phyloP scores from a whole-genome alignment of 1,140 invertebrate species.

The Cydia strobilella region DNA sequence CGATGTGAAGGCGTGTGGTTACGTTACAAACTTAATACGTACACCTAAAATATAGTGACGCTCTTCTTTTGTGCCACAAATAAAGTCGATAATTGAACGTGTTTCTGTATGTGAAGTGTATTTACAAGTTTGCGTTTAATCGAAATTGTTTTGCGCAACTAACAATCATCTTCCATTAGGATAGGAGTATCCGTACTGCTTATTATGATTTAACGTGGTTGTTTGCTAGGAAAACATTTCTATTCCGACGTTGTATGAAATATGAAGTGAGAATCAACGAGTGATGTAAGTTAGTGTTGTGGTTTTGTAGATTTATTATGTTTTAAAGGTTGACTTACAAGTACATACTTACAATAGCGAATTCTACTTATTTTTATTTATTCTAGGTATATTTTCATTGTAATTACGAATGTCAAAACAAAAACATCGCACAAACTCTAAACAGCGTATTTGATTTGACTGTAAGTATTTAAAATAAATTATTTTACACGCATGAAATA shows the following conservation, averaged over 20 bases:
- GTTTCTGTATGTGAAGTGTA: not conserved
- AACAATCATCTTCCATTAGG: slow-evolving; percentile 32
- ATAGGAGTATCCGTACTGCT: slow-evolving; percentile 19
- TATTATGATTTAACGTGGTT: slow-evolving; percentile 20
- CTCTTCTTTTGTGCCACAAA: not conserved
- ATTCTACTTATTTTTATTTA: no score
- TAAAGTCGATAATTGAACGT: not conserved
- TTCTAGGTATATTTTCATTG: no score
- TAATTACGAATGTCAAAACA: no score
- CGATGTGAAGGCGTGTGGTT: not conserved
- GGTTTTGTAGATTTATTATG: not conserved
- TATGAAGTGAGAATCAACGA: slow-evolving; percentile 4
- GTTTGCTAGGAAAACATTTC: slow-evolving; percentile 31
- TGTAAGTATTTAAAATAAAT: no score
- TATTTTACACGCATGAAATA: no score
- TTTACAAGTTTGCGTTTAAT: slow-evolving; percentile 1
- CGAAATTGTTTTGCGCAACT: slow-evolving; percentile 27
- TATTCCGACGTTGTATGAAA: slow-evolving; percentile 19
- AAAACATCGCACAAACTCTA: no score
- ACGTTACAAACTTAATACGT: not conserved
- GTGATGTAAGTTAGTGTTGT: not conserved
- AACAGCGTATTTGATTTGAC: no score
- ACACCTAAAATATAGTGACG: not conserved
- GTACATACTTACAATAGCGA: not conserved
- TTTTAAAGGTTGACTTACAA: not conserved